Evolutionary conservation across 2,797 vertebrate species (phyloP).

Genomic region (Sciaenops ocellatus): DNA sequence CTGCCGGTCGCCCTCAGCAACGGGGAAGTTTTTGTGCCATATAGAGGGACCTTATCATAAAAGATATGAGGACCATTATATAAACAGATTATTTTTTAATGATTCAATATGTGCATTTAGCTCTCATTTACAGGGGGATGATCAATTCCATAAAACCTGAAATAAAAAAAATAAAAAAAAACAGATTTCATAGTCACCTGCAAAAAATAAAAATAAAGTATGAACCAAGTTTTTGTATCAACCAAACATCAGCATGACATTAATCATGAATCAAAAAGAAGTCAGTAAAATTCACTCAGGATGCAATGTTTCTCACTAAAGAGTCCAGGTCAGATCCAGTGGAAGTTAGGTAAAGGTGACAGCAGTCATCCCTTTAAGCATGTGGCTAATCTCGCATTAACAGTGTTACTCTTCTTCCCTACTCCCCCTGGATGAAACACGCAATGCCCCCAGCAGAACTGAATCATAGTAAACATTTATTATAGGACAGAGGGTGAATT

Average conservation of each 20-base stretch:
- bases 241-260: neutral
- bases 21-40: constrained; percentile 92
- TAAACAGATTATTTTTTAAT: neutral
- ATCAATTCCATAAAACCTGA: neutral
- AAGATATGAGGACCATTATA: neutral
- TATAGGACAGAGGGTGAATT: neutral
- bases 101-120: neutral
- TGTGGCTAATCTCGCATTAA: constrained; percentile 80
- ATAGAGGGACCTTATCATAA: constrained; percentile 87
- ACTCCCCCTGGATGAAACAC: constrained; percentile 12
- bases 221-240: too few relatives aligned
- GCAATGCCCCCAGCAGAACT: neutral
- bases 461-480: neutral
- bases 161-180: neutral
- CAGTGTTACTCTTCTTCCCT: constrained; percentile 9
- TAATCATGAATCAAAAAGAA: neutral
- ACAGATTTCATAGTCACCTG: too few relatives aligned
- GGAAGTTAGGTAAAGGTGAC: constrained; percentile 36
- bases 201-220: neutral
- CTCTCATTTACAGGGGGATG: neutral
- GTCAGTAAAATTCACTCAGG: neutral
- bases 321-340: neutral
- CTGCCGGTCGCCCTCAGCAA: constrained; percentile 91
- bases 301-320: neutral
- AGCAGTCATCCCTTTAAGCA: constrained; percentile 62